phyloP scores from a whole-genome alignment of 2,888 invertebrate species.

The Alviniconcha strummeri region DNA sequence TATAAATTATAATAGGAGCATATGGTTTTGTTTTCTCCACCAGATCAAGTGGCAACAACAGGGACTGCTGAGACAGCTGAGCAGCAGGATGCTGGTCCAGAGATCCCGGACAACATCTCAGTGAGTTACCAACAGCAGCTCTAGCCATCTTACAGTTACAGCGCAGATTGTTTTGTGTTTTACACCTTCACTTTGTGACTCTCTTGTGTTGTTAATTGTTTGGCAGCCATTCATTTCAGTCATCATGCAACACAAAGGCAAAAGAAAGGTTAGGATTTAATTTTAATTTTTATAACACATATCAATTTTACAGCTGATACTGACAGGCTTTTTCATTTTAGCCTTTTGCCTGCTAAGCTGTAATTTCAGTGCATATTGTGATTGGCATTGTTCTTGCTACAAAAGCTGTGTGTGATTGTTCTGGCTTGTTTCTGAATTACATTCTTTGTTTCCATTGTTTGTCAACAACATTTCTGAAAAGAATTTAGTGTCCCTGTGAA shows the following conservation, averaged over 20 bases:
- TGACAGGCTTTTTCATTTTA: too few species aligned
- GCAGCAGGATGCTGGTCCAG: slow-evolving; percentile 49
- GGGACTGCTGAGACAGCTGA: slow-evolving; percentile 44
- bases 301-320: too few species aligned
- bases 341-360: too few species aligned
- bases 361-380: too few species aligned
- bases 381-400: too few species aligned
- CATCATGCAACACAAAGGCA: background rate
- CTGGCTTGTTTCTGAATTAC: too few species aligned
- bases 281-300: background rate
- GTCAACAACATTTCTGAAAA: too few species aligned
- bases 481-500: too few species aligned
- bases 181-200: background rate
- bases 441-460: too few species aligned
- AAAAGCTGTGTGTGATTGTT: too few species aligned
- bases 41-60: slow-evolving; percentile 56
- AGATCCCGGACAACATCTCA: slow-evolving; percentile 65
- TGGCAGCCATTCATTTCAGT: background rate
- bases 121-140: slow-evolving; percentile 39
- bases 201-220: background rate
- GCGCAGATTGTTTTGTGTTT: background rate
- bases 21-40: slow-evolving; percentile 14
- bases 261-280: background rate
- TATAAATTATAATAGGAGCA: background rate
- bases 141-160: too few species aligned